Evolutionary conservation across 2,888 invertebrate species (phyloP).

Genomic region (Tuberolachnus salignus): DNA sequence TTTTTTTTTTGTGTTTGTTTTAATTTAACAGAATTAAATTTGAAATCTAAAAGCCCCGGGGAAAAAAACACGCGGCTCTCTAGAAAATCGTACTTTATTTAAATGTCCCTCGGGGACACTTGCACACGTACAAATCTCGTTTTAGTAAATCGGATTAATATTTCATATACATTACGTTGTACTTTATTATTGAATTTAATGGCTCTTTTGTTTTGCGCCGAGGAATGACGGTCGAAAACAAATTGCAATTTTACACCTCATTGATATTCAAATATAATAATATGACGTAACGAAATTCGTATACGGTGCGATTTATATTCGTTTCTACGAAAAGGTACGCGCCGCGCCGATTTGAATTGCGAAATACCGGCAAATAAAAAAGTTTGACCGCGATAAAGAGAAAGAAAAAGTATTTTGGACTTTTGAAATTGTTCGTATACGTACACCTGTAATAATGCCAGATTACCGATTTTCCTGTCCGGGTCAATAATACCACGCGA

Average conservation of each 20-base stretch:
- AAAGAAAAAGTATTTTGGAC: not conserved
- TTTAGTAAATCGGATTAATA: not conserved
- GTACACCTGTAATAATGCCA: too few relatives aligned
- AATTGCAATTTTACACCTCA: not conserved
- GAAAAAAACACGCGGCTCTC: not conserved
- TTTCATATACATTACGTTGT: not conserved
- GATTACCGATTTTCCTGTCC: not conserved
- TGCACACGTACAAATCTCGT: not conserved
- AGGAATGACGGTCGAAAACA: not conserved
- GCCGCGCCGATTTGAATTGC: not conserved
- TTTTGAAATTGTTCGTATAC: not conserved
- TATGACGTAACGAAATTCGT: not conserved
- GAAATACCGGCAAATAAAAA: not conserved
- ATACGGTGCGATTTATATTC: not conserved
- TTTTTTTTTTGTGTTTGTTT: not conserved
- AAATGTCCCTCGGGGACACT: not conserved
- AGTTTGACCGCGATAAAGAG: not conserved
- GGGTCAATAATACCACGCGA: slow-evolving; percentile 6
- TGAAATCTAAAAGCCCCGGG: not conserved
- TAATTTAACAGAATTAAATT: slow-evolving; percentile 1
- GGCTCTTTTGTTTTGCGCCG: not conserved
- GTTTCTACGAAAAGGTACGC: not conserved
- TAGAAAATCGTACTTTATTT: slow-evolving; percentile 13
- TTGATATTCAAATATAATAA: not conserved
- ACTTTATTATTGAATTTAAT: not conserved